These are phyloP conservation scores for Rotaria sp. DNA, from an alignment of 2,888 invertebrate species.

Conservation along the genomic window DNA sequence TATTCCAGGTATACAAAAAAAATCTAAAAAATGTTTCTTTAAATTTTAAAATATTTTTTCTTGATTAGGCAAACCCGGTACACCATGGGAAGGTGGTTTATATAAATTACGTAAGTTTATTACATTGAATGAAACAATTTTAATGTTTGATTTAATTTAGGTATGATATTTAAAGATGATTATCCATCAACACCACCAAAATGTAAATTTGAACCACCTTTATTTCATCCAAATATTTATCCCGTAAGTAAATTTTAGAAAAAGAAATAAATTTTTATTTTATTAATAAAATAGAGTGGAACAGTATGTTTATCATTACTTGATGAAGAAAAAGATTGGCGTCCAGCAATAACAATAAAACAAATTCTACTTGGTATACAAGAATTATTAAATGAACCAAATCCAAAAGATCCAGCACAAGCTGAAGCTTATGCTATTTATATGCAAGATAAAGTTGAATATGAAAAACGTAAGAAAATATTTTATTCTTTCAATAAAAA, in stretches of 20 bases:
- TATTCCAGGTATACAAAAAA: conserved; percentile 87
- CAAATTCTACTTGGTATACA: conserved; percentile 94
- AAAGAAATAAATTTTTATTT: background rate
- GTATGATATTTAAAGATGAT: conserved; percentile 99
- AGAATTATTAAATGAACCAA: conserved; percentile 91
- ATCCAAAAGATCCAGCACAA: conserved; percentile 96
- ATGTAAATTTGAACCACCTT: conserved; percentile 92
- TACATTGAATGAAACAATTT: no score
- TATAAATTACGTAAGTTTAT: conserved; percentile 66
- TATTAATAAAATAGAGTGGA: conserved; percentile 62
- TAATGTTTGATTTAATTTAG: background rate
- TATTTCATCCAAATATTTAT: conserved; percentile 96
- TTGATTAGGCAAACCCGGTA: conserved; percentile 42
- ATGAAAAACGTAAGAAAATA: conserved; percentile 1
- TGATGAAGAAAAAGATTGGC: conserved; percentile 97
- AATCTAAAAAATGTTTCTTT: conserved; percentile 43
- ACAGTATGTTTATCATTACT: conserved; percentile 87
- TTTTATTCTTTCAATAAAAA: no score
- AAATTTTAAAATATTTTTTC: background rate
- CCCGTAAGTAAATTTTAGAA: conserved; percentile 54
- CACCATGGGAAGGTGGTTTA: conserved; percentile 92
- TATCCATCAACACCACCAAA: conserved; percentile 97
- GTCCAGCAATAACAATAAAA: conserved; percentile 95
- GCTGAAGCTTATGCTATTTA: conserved; percentile 68
- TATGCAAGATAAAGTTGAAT: conserved; percentile 23